Evolutionary conservation across 2,797 vertebrate species (phyloP).

Genomic region (Enteromius thamalakanensis): DNA sequence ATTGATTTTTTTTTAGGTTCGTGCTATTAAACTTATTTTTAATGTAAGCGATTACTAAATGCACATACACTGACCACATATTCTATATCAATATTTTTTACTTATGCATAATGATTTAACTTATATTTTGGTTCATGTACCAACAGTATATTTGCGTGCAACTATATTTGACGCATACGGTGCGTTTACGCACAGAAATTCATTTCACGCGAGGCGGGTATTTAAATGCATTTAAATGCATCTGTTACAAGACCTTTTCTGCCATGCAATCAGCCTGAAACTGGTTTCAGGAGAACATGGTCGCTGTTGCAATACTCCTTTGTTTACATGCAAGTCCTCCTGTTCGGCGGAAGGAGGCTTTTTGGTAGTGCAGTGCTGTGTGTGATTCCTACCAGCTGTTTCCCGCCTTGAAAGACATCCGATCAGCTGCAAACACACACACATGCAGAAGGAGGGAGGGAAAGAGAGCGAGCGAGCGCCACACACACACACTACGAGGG

Average conservation of each 20-base stretch:
- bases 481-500: slow-evolving; percentile 81
- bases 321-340: slow-evolving; percentile 89
- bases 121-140: not conserved
- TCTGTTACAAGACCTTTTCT: not conserved
- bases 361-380: slow-evolving; percentile 78
- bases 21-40: not conserved
- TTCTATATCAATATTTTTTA: not conserved
- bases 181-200: not conserved
- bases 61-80: not conserved
- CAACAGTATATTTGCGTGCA: not conserved
- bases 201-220: not conserved
- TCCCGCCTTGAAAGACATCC: slow-evolving; percentile 97
- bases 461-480: slow-evolving; percentile 60
- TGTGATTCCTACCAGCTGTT: slow-evolving; percentile 97
- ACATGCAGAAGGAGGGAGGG: slow-evolving; percentile 69
- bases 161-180: not conserved
- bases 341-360: slow-evolving; percentile 85
- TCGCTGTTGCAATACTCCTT: slow-evolving; percentile 82
- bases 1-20: not conserved
- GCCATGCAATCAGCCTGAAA: not conserved
- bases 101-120: not conserved
- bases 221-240: slow-evolving; percentile 6
- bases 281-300: not conserved
- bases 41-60: not conserved
- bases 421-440: slow-evolving; percentile 89